phyloP scores from a whole-genome alignment of 2,888 invertebrate genomes.

The Dicyrtomina minuta region DNA sequence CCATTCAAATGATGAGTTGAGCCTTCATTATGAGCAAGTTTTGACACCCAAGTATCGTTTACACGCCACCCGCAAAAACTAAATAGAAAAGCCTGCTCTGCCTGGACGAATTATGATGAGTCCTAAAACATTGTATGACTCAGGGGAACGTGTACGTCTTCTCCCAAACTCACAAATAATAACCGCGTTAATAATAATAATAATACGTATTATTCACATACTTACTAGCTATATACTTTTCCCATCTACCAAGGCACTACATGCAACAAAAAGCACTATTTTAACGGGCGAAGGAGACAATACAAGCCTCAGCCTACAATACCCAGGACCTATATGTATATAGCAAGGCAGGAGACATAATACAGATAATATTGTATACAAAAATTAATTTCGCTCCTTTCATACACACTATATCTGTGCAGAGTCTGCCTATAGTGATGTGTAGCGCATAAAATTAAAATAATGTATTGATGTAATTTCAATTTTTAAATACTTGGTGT shows the following conservation, averaged over 20 bases:
- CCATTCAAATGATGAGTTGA: constrained; percentile 49
- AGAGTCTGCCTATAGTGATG: no score
- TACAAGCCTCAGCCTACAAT: no score
- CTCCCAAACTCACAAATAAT: no score
- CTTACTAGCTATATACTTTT: background rate
- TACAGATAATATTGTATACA: constrained; percentile 1
- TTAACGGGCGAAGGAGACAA: no score
- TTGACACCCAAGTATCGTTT: constrained; percentile 35
- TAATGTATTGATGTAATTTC: constrained; percentile 19
- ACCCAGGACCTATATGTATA: no score
- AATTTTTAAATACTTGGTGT: constrained; percentile 14
- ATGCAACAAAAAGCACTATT: no score
- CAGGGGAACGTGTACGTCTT: no score
- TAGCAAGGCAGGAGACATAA: no score
- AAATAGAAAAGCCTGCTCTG: constrained; percentile 40
- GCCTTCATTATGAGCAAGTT: constrained; percentile 42
- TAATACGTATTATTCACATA: background rate
- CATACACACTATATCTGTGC: no score
- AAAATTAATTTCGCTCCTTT: constrained; percentile 6
- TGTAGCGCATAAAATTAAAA: background rate
- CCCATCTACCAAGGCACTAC: no score
- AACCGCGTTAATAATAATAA: no score
- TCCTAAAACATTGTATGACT: background rate
- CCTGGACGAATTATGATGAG: constrained; percentile 10
- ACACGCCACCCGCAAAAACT: constrained; percentile 45